These are phyloP conservation scores for Contarinia nasturtii DNA, from an alignment of 1,140 invertebrate species.

Conservation along the genomic window DNA sequence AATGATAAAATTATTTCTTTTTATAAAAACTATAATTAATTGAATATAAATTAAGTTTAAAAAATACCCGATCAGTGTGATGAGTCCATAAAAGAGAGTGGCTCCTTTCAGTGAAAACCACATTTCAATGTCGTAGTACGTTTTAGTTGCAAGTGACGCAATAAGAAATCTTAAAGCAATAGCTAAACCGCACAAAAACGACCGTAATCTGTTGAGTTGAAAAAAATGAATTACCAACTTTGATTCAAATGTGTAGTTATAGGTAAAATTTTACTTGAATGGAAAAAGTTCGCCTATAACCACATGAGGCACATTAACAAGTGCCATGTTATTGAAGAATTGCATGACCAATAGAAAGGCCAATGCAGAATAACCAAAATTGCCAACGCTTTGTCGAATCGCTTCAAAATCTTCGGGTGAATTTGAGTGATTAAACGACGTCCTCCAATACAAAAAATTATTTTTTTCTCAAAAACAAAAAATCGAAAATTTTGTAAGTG, in stretches of 20 bases:
- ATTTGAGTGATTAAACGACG: no score
- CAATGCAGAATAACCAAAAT: constrained; percentile 5
- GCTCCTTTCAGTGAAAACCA: constrained; percentile 29
- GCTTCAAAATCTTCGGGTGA: neutral
- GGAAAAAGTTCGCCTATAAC: constrained; percentile 29
- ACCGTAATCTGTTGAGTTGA: constrained; percentile 32
- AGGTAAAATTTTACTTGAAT: constrained; percentile 7
- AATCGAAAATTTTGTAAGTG: no score
- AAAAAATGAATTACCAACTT: constrained; percentile 17
- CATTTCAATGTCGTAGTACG: constrained; percentile 31
- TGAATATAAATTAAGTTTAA: no score
- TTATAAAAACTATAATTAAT: no score
- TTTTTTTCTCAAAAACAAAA: no score
- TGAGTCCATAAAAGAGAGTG: constrained; percentile 39
- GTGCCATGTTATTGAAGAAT: constrained; percentile 6
- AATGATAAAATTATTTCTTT: no score
- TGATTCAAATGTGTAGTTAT: neutral
- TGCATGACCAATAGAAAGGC: constrained; percentile 6
- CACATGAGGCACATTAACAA: constrained; percentile 25
- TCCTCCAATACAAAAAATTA: no score
- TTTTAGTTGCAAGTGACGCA: constrained; percentile 39
- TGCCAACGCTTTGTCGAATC: neutral
- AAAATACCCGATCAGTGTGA: constrained; percentile 35
- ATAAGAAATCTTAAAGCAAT: constrained; percentile 35
- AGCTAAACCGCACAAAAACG: constrained; percentile 32